A percentile compares a stretch with the other conserved stretches of the same genome.
These are phyloP conservation scores for Phrynocephalus forsythii DNA, from an alignment of 2,797 vertebrate species.

Conservation along the genomic window DNA sequence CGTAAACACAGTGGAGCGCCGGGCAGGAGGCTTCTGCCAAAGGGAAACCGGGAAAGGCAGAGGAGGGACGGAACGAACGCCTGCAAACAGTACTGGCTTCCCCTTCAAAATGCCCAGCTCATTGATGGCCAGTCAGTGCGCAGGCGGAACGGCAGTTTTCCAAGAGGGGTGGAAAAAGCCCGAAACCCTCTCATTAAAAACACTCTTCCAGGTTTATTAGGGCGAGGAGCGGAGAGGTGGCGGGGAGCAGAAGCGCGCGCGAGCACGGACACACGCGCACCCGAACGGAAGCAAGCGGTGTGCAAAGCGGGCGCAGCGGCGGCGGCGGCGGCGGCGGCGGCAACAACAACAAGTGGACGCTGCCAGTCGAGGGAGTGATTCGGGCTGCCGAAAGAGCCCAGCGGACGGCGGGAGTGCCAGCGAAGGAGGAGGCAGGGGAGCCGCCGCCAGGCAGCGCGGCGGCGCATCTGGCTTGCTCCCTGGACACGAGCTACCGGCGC, in stretches of 20 bases:
- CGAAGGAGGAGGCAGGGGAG: not conserved
- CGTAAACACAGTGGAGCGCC: conserved; percentile 79
- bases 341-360: conserved; percentile 71
- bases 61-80: not conserved
- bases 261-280: too few species aligned
- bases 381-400: not conserved
- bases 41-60: conserved; percentile 8
- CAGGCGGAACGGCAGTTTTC: fast-evolving
- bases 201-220: too few species aligned
- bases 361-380: conserved; percentile 21
- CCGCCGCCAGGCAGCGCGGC: conserved; percentile 3
- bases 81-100: conserved; percentile 39
- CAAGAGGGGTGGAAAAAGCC: not conserved
- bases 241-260: not conserved
- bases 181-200: not conserved
- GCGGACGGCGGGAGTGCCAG: not conserved
- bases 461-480: too few species aligned
- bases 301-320: not conserved
- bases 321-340: too few species aligned
- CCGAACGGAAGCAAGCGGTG: not conserved
- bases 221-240: not conserved
- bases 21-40: conserved; percentile 57
- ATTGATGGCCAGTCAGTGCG: not conserved
- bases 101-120: not conserved
- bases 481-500: not conserved